phyloP scores from a whole-genome alignment of 2,113 vertebrate genomes.

The Chionodraco myersi region DNA sequence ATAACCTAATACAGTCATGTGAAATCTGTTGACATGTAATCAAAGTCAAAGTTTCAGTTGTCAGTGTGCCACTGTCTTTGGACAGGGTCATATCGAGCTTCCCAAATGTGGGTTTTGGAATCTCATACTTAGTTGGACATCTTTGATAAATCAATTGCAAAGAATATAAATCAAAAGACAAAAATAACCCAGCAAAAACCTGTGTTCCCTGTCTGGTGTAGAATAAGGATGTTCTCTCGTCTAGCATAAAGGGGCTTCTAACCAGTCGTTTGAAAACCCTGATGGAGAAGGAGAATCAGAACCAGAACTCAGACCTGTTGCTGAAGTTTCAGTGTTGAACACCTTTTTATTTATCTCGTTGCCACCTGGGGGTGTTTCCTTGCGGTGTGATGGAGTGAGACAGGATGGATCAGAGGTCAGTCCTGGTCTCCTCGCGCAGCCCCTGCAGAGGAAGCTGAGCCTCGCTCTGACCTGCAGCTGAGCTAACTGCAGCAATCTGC shows the following conservation, averaged over 20 bases:
- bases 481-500: constrained; percentile 72
- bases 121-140: background rate
- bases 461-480: constrained; percentile 35
- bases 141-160: background rate
- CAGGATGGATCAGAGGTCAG: constrained; percentile 33
- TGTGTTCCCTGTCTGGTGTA: background rate
- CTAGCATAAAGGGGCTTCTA: too few relatives aligned
- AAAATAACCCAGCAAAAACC: background rate
- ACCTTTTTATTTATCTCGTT: background rate
- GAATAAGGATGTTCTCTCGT: too few relatives aligned
- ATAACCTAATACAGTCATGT: too few relatives aligned
- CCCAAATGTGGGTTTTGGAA: too few relatives aligned
- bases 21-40: too few relatives aligned
- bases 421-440: constrained; percentile 1
- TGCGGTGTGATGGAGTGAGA: constrained; percentile 27
- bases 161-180: background rate
- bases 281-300: background rate
- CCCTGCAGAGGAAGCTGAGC: constrained; percentile 41
- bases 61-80: too few relatives aligned
- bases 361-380: constrained; percentile 5
- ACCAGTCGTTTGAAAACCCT: too few relatives aligned
- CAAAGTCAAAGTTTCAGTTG: too few relatives aligned
- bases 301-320: background rate
- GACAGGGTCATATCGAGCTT: too few relatives aligned
- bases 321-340: background rate